Percentiles rank a stretch among this genome's conserved stretches.
These are phyloP conservation scores for Pocillopora meandrina DNA, from an alignment of 92 coral and sea anemone genomes.

Conservation along the genomic window DNA sequence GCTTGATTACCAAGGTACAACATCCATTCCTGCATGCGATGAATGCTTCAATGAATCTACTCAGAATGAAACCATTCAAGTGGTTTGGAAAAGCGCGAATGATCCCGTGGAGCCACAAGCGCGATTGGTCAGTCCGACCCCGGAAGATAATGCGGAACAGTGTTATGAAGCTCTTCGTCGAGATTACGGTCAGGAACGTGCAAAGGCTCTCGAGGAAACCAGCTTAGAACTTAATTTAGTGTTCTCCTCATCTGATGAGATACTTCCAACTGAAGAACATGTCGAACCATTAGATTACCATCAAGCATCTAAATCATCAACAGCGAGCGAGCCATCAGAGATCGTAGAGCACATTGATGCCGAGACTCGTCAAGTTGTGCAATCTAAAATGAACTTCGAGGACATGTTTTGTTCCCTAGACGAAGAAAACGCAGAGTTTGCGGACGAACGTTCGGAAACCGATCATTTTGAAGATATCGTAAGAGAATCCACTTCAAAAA, in stretches of 20 bases:
- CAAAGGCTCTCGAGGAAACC: not conserved
- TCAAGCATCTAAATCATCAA: not conserved
- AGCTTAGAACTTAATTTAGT: not conserved
- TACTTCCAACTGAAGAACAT: not conserved
- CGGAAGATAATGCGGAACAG: not conserved
- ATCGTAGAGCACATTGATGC: constrained; percentile 2
- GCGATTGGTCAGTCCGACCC: not conserved
- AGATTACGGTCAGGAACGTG: constrained; percentile 19
- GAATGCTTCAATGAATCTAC: not conserved
- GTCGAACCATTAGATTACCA: constrained; percentile 5
- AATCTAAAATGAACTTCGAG: constrained; percentile 41
- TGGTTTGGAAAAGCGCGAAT: constrained; percentile 5
- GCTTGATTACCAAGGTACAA: constrained; percentile 5
- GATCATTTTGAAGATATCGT: not conserved
- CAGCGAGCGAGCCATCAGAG: constrained; percentile 19
- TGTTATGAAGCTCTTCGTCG: not conserved
- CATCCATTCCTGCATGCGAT: not conserved
- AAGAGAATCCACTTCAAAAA: not conserved
- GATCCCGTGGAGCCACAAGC: constrained; percentile 3
- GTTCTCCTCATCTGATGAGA: not conserved
- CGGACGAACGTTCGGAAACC: not conserved
- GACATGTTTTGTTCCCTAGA: constrained; percentile 44
- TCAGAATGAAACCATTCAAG: not conserved
- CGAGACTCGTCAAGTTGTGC: constrained; percentile 26
- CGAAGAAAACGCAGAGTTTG: constrained; percentile 24